phyloP scores from a whole-genome alignment of 2,888 invertebrate species.

The Luffia ferchaultella region DNA sequence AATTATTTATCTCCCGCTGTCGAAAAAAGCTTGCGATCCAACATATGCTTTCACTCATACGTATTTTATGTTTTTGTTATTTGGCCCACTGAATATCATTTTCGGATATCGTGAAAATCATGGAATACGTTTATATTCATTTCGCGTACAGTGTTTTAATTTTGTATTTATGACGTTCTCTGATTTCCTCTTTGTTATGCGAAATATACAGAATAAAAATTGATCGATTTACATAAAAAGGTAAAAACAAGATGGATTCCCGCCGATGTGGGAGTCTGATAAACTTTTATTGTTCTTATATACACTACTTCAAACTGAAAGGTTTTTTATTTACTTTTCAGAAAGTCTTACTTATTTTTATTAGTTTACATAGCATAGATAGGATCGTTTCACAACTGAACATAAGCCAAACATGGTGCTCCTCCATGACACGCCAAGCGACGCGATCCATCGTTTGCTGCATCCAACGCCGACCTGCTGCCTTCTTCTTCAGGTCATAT shows the following conservation, averaged over 20 bases:
- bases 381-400: too few relatives aligned
- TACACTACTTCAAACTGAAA: too few relatives aligned
- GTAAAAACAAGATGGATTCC: not conserved
- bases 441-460: too few relatives aligned
- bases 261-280: too few relatives aligned
- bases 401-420: too few relatives aligned
- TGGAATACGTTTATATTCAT: not conserved
- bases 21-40: not conserved
- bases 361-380: too few relatives aligned
- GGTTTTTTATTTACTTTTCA: too few relatives aligned
- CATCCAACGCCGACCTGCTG: too few relatives aligned
- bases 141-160: not conserved
- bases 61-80: not conserved
- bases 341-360: too few relatives aligned
- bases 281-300: too few relatives aligned
- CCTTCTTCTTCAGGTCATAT: too few relatives aligned
- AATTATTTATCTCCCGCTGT: not conserved
- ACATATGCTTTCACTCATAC: not conserved
- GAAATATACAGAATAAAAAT: not conserved
- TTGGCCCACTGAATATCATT: not conserved
- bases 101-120: not conserved
- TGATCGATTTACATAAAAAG: not conserved
- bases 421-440: too few relatives aligned
- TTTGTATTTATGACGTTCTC: not conserved
- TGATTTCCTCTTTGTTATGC: not conserved